These are phyloP conservation scores for Pseudomugil gertrudae DNA, from an alignment of 2,797 vertebrate species.

Conservation along the genomic window DNA sequence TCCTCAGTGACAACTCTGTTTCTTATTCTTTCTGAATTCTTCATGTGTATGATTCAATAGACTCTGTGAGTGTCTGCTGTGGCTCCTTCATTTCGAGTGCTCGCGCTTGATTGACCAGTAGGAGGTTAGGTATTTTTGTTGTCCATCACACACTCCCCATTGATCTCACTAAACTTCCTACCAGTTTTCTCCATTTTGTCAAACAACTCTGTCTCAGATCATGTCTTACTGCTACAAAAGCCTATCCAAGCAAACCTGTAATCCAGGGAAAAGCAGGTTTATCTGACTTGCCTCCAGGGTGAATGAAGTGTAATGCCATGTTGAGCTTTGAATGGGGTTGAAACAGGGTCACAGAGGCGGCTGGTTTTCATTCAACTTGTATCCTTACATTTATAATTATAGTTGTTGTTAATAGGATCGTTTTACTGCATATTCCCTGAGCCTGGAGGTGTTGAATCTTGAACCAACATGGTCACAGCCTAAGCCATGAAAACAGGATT, in stretches of 20 bases:
- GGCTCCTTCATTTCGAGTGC: slow-evolving; percentile 56
- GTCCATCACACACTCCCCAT: slow-evolving; percentile 37
- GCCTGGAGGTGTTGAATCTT: slow-evolving; percentile 33
- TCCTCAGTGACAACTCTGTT: no score
- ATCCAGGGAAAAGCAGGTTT: slow-evolving; percentile 43
- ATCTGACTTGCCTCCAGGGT: slow-evolving; percentile 59
- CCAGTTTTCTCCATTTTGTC: slow-evolving; percentile 58
- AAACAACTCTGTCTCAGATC: slow-evolving; percentile 66
- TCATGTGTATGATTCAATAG: no score
- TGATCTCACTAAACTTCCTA: slow-evolving; percentile 46
- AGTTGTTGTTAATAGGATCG: slow-evolving; percentile 61
- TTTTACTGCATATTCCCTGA: slow-evolving; percentile 38
- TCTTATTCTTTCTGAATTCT: no score
- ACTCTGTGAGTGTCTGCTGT: slow-evolving; percentile 14
- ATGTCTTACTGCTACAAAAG: slow-evolving; percentile 38
- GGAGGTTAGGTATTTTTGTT: slow-evolving; percentile 38
- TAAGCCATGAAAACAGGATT: slow-evolving; percentile 28
- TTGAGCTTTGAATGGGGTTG: slow-evolving; percentile 63
- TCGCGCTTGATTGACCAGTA: slow-evolving; percentile 37
- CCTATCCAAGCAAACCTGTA: slow-evolving; percentile 45
- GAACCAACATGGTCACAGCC: slow-evolving; percentile 24
- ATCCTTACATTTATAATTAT: slow-evolving; percentile 66
- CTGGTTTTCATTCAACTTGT: slow-evolving; percentile 65
- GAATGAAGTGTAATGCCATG: slow-evolving; percentile 58
- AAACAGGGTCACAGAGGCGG: slow-evolving; percentile 47